Evolutionary conservation across 2,888 invertebrate species (phyloP).

Genomic region (Priocnemis perturbator): DNA sequence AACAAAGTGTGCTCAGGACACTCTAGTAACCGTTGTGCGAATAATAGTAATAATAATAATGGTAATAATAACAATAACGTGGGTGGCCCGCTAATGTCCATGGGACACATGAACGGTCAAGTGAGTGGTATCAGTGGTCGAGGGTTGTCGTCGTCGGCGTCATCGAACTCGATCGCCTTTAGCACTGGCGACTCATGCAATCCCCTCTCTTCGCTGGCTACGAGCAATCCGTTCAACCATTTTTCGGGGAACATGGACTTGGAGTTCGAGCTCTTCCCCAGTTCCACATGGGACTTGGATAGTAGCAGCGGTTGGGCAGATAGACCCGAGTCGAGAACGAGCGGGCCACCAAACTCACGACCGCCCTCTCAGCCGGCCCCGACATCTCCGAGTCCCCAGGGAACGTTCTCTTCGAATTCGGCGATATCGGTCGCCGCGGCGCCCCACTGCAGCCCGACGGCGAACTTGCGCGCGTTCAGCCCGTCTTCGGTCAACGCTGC

Average conservation of each 20-base stretch:
- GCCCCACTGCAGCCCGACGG: constrained; percentile 76
- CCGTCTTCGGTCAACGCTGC: constrained; percentile 76
- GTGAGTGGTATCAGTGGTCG: constrained; percentile 67
- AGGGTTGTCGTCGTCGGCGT: constrained; percentile 53
- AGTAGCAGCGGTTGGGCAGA: constrained; percentile 67
- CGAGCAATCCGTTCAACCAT: constrained; percentile 67
- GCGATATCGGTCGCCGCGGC: constrained; percentile 74
- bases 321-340: constrained; percentile 81
- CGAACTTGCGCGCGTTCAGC: constrained; percentile 70
- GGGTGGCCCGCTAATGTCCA: constrained; percentile 85
- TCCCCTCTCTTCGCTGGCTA: constrained; percentile 69
- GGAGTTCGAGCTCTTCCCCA: constrained; percentile 82
- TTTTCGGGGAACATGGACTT: constrained; percentile 77
- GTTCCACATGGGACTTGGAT: constrained; percentile 80
- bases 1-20: constrained; percentile 73
- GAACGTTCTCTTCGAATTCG: constrained; percentile 69
- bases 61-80: constrained; percentile 76
- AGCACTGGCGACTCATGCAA: constrained; percentile 68
- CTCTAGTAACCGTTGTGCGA: constrained; percentile 71
- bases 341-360: constrained; percentile 78
- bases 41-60: constrained; percentile 70
- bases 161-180: constrained; percentile 67
- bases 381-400: constrained; percentile 74
- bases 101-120: constrained; percentile 83
- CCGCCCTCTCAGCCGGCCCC: constrained; percentile 80